Conservation (phyloP, 2,888 invertebrate species). For the Boloria selene region DNA sequence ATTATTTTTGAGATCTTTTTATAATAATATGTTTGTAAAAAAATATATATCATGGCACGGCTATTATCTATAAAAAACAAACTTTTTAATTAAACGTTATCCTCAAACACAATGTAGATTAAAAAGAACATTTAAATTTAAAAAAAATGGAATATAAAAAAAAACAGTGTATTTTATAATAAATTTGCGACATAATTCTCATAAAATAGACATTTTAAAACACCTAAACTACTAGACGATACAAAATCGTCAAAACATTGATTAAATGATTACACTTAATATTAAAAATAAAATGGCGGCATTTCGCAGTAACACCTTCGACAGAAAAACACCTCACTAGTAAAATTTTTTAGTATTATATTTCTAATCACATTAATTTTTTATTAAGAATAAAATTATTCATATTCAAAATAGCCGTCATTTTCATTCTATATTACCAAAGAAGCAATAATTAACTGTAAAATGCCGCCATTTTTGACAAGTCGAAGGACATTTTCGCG, state of each 20-base stretch:
- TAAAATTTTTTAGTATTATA: background rate
- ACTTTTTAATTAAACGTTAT: background rate
- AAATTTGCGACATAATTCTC: constrained; percentile 1
- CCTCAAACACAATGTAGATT: background rate
- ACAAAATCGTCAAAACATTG: background rate
- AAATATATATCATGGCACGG: constrained; percentile 6
- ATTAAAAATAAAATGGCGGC: constrained; percentile 11
- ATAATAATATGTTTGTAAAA: background rate
- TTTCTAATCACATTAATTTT: no score
- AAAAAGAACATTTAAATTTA: background rate
- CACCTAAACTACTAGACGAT: constrained; percentile 4
- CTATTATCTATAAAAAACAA: background rate
- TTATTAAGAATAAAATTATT: background rate
- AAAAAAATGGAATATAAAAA: background rate
- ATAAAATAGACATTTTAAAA: background rate
- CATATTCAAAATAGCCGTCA: background rate
- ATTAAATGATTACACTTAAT: constrained; percentile 15
- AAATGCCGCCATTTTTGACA: constrained; percentile 19
- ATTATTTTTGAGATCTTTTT: constrained; percentile 9
- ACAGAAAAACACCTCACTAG: background rate
- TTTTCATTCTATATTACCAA: background rate
- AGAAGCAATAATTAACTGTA: constrained; percentile 5
- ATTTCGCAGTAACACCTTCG: constrained; percentile 9
- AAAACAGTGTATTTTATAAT: background rate
- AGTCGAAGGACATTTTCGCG: constrained; percentile 4